Percentiles rank a stretch among this genome's conserved stretches.
Conservation (phyloP, 2,113 vertebrate species). For the Gasterosteus nipponicus region DNA sequence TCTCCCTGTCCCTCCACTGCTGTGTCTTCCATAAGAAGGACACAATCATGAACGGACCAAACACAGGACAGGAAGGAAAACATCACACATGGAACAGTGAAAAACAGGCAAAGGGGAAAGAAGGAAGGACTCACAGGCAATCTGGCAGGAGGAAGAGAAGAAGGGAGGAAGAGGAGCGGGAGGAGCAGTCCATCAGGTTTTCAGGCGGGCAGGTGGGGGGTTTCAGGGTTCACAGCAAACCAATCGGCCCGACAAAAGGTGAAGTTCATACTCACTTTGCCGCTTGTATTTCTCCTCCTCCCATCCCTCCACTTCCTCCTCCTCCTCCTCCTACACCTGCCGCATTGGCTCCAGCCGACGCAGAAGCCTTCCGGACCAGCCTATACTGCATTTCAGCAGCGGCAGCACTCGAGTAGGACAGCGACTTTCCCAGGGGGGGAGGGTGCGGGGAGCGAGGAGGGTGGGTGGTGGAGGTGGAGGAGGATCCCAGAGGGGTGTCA, state of each 20-base stretch:
- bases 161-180: conserved; percentile 59
- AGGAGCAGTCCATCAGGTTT: conserved; percentile 63
- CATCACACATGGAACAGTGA: neutral
- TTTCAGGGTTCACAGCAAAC: conserved; percentile 58
- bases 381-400: conserved; percentile 85
- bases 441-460: conserved; percentile 75
- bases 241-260: conserved; percentile 47
- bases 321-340: conserved; percentile 62
- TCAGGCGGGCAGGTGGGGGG: conserved; percentile 64
- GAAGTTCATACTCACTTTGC: conserved; percentile 81
- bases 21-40: neutral
- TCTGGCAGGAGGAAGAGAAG: conserved; percentile 63
- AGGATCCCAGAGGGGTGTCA: conserved; percentile 77
- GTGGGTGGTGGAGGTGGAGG: conserved; percentile 58
- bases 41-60: neutral
- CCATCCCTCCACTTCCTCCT: conserved; percentile 55
- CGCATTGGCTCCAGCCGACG: conserved; percentile 73
- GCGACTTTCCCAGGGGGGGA: conserved; percentile 88
- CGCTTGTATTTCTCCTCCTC: conserved; percentile 75
- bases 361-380: conserved; percentile 81
- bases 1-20: neutral
- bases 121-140: conserved; percentile 74
- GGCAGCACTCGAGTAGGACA: conserved; percentile 89
- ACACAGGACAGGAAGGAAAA: neutral
- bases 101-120: conserved; percentile 51